phyloP scores from a whole-genome alignment of 2,113 vertebrate species.

The Pungitius pungitius region DNA sequence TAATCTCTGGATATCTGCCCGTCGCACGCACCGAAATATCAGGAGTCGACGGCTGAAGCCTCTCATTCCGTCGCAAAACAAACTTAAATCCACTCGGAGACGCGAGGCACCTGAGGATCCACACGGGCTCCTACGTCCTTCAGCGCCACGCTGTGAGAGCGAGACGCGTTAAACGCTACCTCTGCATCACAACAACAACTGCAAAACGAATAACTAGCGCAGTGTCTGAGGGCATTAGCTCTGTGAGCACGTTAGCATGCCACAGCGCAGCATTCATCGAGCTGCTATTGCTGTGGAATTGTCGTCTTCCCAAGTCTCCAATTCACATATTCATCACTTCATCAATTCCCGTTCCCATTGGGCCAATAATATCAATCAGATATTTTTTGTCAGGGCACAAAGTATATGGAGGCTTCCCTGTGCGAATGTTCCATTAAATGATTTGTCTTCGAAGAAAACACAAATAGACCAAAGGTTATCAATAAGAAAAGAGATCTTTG shows the following conservation, averaged over 20 bases:
- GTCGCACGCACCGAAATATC: background rate
- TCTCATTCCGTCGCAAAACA: background rate
- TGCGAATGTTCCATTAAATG: background rate
- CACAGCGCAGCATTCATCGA: background rate
- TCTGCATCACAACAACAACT: background rate
- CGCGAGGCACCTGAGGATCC: background rate
- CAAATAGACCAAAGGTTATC: background rate
- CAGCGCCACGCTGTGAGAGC: background rate
- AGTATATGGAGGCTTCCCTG: too few species aligned
- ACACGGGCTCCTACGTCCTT: background rate
- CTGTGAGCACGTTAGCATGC: background rate
- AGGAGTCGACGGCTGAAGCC: background rate
- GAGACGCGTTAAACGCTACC: too few species aligned
- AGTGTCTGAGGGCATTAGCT: background rate
- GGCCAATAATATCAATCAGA: constrained; percentile 13
- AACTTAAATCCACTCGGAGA: background rate
- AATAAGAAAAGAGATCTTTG: background rate
- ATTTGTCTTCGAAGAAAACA: constrained; percentile 16
- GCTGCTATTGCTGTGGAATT: background rate
- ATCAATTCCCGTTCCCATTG: background rate
- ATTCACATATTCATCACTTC: background rate
- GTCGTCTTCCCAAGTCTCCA: background rate
- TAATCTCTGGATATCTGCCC: constrained; percentile 20
- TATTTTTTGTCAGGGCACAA: too few species aligned
- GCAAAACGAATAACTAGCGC: background rate